Evolutionary conservation across 2,113 vertebrate genomes (phyloP).

Genomic region (Antigone vipio): DNA sequence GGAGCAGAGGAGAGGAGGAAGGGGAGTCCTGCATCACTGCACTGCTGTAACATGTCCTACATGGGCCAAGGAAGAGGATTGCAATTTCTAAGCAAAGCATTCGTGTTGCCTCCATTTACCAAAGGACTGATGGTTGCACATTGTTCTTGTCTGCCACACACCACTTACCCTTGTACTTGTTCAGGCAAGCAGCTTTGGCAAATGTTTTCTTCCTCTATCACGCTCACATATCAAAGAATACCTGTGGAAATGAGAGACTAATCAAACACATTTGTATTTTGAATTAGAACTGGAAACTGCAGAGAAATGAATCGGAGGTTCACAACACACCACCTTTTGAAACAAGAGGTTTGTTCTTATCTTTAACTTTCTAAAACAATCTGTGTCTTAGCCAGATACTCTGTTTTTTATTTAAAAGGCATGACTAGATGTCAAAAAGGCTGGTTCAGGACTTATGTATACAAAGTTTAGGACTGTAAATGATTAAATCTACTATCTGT

Average conservation of each 20-base stretch:
- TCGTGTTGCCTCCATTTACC: neutral
- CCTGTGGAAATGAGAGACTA: neutral
- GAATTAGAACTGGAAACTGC: neutral
- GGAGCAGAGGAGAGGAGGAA: neutral
- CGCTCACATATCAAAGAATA: neutral
- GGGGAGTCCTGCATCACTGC: neutral
- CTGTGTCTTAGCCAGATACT: neutral
- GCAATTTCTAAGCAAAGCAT: neutral
- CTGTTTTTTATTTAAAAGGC: neutral
- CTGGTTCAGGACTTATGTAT: neutral
- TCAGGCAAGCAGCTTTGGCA: neutral
- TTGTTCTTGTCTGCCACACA: neutral
- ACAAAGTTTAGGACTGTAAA: neutral
- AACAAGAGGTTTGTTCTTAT: neutral
- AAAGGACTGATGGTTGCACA: neutral
- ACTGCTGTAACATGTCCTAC: neutral
- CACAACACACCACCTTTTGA: neutral
- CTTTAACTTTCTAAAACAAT: neutral
- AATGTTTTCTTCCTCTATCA: neutral
- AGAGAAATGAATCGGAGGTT: neutral
- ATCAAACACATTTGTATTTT: neutral
- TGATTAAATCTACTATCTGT: neutral
- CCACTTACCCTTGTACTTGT: neutral
- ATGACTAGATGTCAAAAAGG: neutral
- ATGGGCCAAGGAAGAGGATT: neutral